phyloP scores from a whole-genome alignment of 1,140 invertebrate genomes.

The Aphaenogaster rudis region DNA sequence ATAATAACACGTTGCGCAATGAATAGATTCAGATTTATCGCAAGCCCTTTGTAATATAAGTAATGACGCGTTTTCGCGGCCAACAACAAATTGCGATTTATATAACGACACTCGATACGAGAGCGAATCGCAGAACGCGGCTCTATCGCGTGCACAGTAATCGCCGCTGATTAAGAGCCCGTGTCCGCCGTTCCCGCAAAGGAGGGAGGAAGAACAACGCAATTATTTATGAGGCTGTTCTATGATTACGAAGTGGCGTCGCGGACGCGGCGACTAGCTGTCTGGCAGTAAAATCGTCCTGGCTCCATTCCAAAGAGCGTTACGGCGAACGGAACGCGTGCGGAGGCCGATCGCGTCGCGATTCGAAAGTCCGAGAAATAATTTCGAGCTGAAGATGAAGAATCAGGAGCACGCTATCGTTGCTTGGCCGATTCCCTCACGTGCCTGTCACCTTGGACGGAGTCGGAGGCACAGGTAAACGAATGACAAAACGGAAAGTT shows the following conservation, averaged over 20 bases:
- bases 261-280: constrained; percentile 61
- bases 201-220: constrained; percentile 7
- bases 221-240: constrained; percentile 52
- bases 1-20: background rate
- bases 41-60: background rate
- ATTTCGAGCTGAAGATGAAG: background rate
- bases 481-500: constrained; percentile 27
- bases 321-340: background rate
- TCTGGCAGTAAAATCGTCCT: constrained; percentile 50
- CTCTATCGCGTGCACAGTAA: background rate
- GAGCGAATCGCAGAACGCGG: background rate
- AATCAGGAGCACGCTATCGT: background rate
- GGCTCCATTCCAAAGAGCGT: constrained; percentile 54
- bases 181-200: background rate
- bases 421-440: background rate
- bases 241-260: constrained; percentile 47
- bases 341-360: constrained; percentile 21
- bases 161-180: constrained; percentile 28
- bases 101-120: constrained; percentile 14
- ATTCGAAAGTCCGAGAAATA: constrained; percentile 42
- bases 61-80: background rate
- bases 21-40: background rate
- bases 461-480: background rate
- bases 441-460: no score
- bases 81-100: constrained; percentile 32